Conservation (phyloP, 2,888 invertebrate genomes). For the Drosophila paranaensis region DNA sequence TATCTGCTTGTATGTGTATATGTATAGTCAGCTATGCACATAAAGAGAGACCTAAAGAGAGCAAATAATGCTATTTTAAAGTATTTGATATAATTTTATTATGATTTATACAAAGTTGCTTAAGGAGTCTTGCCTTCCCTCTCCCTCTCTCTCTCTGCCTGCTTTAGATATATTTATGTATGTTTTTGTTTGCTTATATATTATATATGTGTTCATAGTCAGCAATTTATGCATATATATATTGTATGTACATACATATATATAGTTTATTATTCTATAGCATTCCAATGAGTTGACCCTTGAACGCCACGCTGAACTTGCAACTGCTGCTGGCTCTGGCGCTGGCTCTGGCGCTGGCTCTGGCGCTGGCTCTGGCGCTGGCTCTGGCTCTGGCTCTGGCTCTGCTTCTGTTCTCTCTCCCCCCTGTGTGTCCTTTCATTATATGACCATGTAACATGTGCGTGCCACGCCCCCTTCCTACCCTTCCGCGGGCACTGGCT, state of each 20-base stretch:
- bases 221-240: background rate
- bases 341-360: background rate
- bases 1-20: background rate
- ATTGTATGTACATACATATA: background rate
- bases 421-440: conserved; percentile 29
- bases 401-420: background rate
- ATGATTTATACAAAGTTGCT: background rate
- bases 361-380: background rate
- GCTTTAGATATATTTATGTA: too few species aligned
- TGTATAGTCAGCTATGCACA: background rate
- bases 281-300: conserved; percentile 1
- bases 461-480: conserved; percentile 5
- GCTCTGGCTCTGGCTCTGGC: background rate
- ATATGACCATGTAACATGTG: conserved; percentile 21
- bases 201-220: background rate
- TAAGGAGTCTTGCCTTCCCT: too few species aligned
- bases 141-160: background rate
- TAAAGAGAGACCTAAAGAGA: too few species aligned
- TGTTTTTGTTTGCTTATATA: background rate
- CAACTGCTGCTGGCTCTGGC: background rate
- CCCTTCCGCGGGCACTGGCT: background rate
- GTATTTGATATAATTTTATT: background rate
- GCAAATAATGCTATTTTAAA: background rate
- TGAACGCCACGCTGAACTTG: background rate
- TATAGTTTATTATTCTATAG: background rate